Evolutionary conservation across 2,888 invertebrate species (phyloP).

Genomic region (Holacanthella duospinosa): DNA sequence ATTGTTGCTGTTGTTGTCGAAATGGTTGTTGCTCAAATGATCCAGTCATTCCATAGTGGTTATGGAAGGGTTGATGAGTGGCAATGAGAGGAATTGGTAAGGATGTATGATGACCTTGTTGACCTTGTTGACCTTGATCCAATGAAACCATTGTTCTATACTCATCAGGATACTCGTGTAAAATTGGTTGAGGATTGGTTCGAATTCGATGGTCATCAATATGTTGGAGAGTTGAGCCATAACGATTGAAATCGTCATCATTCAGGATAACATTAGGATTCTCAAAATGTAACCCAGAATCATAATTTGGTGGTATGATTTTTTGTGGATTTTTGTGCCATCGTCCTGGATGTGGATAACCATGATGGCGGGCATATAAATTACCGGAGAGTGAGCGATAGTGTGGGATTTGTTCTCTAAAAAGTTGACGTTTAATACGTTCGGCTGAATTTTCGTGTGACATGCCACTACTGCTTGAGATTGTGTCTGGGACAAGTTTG

Average conservation of each 20-base stretch:
- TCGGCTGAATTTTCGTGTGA: background rate
- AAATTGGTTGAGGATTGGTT: background rate
- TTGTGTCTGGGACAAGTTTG: no score
- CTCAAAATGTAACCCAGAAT: constrained; percentile 10
- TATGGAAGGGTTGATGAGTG: background rate
- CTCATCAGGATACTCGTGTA: constrained; percentile 4
- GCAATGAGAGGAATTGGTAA: background rate
- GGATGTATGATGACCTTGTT: background rate
- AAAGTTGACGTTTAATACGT: constrained; percentile 27
- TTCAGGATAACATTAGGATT: constrained; percentile 8
- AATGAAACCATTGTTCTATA: background rate
- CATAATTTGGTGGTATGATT: constrained; percentile 19
- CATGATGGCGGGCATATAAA: constrained; percentile 26
- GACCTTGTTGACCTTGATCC: background rate
- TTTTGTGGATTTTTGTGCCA: constrained; percentile 22
- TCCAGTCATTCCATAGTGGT: no score
- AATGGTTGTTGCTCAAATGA: no score
- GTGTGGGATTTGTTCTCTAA: constrained; percentile 32
- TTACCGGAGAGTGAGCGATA: constrained; percentile 32
- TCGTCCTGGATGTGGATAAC: constrained; percentile 33
- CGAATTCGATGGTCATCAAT: background rate
- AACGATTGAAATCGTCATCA: constrained; percentile 10
- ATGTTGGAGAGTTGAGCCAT: constrained; percentile 10
- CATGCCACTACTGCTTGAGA: no score
- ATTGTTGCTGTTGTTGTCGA: constrained; percentile 1